These are phyloP conservation scores for Chrosomus eos DNA, from an alignment of 2,797 vertebrate genomes.

Conservation along the genomic window DNA sequence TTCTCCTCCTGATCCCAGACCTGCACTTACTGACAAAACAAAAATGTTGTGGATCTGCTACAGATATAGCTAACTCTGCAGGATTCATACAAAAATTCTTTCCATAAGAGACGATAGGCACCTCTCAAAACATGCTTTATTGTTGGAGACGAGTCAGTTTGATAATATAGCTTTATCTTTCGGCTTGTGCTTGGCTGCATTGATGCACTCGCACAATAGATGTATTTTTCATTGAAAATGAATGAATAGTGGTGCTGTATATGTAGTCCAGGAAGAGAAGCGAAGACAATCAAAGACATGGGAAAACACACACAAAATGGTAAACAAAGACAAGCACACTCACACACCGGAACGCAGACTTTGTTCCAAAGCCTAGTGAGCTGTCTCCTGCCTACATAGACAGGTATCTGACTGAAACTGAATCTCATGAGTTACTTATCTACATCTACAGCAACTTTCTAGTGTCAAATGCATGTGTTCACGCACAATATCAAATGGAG, in stretches of 20 bases:
- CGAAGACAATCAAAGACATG: constrained; percentile 22
- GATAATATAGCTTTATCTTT: constrained; percentile 4
- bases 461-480: not conserved
- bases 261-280: not conserved
- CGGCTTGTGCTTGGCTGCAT: not conserved
- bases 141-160: constrained; percentile 11
- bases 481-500: not conserved
- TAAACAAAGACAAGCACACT: not conserved
- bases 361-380: not conserved
- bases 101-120: not conserved
- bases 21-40: not conserved
- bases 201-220: constrained; percentile 18
- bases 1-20: not conserved
- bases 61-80: constrained; percentile 1
- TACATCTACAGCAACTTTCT: not conserved
- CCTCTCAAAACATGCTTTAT: constrained; percentile 26
- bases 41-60: not conserved
- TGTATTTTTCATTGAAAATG: constrained; percentile 11
- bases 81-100: not conserved
- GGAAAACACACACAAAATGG: not conserved
- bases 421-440: not conserved
- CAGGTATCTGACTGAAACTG: not conserved
- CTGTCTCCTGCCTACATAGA: not conserved
- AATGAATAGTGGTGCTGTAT: not conserved
- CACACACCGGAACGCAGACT: not conserved